phyloP scores from a whole-genome alignment of 2,888 invertebrate species.

The Rhagium mordax region DNA sequence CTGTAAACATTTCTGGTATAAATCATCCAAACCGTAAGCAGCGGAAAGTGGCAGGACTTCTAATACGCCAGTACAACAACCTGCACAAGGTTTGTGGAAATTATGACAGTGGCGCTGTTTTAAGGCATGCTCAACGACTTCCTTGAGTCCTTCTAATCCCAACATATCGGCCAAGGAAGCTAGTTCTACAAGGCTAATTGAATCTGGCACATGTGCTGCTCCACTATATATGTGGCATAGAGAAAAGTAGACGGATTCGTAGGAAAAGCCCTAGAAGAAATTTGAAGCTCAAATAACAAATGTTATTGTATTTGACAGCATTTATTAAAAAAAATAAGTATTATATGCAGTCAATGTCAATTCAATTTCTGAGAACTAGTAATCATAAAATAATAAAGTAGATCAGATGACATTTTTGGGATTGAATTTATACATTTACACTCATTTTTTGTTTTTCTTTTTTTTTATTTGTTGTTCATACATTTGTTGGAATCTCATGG shows the following conservation, averaged over 20 bases:
- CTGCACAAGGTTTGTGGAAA: conserved; percentile 94
- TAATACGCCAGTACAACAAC: conserved; percentile 88
- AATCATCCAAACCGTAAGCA: conserved; percentile 89
- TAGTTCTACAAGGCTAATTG: conserved; percentile 88
- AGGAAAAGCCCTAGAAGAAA: conserved; percentile 78
- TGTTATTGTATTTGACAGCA: neutral
- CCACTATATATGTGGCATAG: conserved; percentile 96
- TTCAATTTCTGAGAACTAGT: too few relatives aligned
- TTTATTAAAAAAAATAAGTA: neutral
- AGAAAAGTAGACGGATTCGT: conserved; percentile 90
- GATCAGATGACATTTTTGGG: too few relatives aligned
- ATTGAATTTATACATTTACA: too few relatives aligned
- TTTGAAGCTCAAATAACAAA: neutral
- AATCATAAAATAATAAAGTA: too few relatives aligned
- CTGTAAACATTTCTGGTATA: conserved; percentile 83
- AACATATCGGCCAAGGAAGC: conserved; percentile 92
- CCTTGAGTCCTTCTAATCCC: conserved; percentile 91
- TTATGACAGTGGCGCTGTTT: conserved; percentile 89
- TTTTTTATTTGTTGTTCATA: too few relatives aligned
- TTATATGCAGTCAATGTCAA: neutral
- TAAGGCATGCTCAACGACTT: conserved; percentile 90
- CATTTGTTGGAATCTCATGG: too few relatives aligned
- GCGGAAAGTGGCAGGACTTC: conserved; percentile 89
- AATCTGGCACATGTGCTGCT: conserved; percentile 88
- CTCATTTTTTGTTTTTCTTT: too few relatives aligned